Percentiles rank a stretch among this genome's conserved stretches.
These are phyloP conservation scores for Capreolus pygargus DNA, from an alignment of 2,113 vertebrate species.

Conservation along the genomic window DNA sequence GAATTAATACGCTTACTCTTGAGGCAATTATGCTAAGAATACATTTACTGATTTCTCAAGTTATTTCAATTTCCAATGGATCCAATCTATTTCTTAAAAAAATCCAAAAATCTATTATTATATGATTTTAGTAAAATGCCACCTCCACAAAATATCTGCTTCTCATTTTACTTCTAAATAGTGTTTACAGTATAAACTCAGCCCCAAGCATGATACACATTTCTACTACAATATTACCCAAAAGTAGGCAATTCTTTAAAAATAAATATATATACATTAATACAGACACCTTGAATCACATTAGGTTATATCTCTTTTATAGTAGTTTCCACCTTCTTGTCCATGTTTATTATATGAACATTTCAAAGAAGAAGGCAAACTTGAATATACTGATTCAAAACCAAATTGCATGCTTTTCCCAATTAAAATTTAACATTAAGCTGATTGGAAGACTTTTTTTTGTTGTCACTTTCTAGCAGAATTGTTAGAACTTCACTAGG, in stretches of 20 bases:
- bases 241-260: neutral
- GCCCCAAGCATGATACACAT: neutral
- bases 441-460: slow-evolving; percentile 31
- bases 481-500: slow-evolving; percentile 32
- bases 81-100: neutral
- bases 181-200: neutral
- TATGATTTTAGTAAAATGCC: slow-evolving; percentile 22
- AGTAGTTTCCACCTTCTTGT: neutral
- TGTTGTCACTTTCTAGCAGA: slow-evolving; percentile 16
- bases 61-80: neutral
- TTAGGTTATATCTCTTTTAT: neutral
- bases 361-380: slow-evolving; percentile 23
- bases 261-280: neutral
- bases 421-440: slow-evolving; percentile 56
- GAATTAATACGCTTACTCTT: neutral
- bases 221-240: neutral
- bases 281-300: neutral
- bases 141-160: neutral
- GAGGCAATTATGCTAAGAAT: neutral
- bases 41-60: neutral
- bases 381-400: slow-evolving; percentile 34
- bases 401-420: neutral
- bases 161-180: slow-evolving; percentile 12
- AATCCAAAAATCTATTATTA: neutral
- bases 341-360: slow-evolving; percentile 19